phyloP scores from a whole-genome alignment of 2,113 vertebrate genomes.

The Austrofundulus limnaeus region DNA sequence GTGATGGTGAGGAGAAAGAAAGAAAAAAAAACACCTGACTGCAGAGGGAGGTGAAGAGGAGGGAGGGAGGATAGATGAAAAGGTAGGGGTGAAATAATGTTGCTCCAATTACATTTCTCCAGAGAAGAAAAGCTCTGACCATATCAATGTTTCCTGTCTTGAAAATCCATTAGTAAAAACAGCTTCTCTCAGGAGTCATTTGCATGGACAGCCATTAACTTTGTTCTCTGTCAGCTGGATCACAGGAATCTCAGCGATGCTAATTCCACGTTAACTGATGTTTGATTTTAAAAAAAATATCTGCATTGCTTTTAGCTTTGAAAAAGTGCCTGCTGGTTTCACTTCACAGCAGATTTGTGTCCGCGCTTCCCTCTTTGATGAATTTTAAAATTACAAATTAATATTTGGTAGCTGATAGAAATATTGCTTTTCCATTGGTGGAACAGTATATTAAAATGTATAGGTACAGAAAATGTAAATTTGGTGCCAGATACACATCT shows the following conservation, averaged over 20 bases:
- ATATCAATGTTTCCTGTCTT: background rate
- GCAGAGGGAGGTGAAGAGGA: background rate
- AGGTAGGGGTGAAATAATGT: background rate
- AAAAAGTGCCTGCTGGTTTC: background rate
- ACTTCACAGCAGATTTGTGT: background rate
- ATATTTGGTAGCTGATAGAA: no score
- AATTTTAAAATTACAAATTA: no score
- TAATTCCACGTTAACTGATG: background rate
- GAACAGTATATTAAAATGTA: no score
- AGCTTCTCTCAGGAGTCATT: slow-evolving; percentile 3
- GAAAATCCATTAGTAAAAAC: slow-evolving; percentile 18
- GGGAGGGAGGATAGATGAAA: background rate
- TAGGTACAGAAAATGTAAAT: no score
- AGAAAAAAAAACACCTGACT: slow-evolving; percentile 12
- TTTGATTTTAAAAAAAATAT: background rate
- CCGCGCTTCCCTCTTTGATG: no score
- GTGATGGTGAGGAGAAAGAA: slow-evolving; percentile 3
- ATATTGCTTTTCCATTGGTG: no score
- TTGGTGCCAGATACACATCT: no score
- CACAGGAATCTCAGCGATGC: background rate
- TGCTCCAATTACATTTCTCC: background rate
- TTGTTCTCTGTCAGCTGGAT: slow-evolving; percentile 18
- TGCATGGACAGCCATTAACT: slow-evolving; percentile 10
- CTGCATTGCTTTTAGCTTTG: background rate
- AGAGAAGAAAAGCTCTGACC: background rate